Percentiles rank a stretch among this genome's conserved stretches.
Evolutionary conservation across 1,140 invertebrate species (phyloP).

Genomic region (Monochamus saltuarius): DNA sequence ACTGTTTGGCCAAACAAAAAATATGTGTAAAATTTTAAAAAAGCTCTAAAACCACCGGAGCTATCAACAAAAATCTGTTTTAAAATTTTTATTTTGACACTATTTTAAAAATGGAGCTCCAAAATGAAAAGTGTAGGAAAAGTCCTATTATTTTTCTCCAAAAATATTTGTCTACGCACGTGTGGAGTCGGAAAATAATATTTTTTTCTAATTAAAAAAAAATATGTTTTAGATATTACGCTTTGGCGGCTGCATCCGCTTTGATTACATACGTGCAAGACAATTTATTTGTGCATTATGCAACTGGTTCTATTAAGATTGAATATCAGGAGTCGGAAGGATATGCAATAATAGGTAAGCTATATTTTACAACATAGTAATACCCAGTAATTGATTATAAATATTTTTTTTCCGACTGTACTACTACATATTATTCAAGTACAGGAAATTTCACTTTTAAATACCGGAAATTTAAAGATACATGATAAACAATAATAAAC

Average conservation of each 20-base stretch:
- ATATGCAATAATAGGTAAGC: constrained; percentile 79
- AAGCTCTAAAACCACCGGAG: no score
- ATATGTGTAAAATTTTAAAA: no score
- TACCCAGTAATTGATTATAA: constrained; percentile 5
- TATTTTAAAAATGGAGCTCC: not conserved
- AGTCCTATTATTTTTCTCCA: no score
- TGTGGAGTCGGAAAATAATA: not conserved
- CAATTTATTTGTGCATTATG: constrained; percentile 74
- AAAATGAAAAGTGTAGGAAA: not conserved
- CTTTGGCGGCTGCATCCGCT: constrained; percentile 75
- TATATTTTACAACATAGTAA: no score
- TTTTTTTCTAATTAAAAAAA: not conserved
- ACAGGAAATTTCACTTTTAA: no score
- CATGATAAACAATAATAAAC: no score
- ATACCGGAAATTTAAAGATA: no score
- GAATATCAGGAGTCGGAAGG: constrained; percentile 80
- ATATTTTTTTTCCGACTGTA: constrained; percentile 25
- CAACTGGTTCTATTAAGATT: constrained; percentile 75
- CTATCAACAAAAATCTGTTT: no score
- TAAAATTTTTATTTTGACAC: not conserved
- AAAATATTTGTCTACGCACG: no score
- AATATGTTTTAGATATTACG: constrained; percentile 64
- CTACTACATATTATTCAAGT: no score
- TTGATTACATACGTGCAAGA: constrained; percentile 83
- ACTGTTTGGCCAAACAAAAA: no score